Base-by-base conservation (phyloP, 2,888 invertebrate species). In the Gerris lacustris region DNA sequence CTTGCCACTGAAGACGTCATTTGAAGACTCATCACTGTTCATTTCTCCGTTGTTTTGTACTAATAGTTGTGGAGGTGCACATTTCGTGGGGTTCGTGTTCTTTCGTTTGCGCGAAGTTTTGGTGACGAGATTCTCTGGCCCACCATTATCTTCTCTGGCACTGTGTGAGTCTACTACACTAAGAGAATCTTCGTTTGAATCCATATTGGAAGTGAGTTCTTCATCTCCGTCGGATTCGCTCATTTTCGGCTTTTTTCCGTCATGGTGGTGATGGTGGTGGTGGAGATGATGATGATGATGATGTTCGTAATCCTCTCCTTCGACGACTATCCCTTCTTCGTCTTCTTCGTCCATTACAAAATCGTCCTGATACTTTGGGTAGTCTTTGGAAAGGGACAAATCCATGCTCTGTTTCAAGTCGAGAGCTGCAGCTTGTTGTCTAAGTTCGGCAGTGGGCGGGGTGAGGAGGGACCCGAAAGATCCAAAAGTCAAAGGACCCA, bases 41-140 rank as follows among this genome's bases (percentile, higher is more conserved):
- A 85, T 84, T 66, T 85, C 84, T 68, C 83, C 82, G 45, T 78
- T 79, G 73, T 78, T 78, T 18, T 75, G 75, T 72, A 82, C 81
- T 55, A 55, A 11, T 72, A 83, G 81, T 63, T 82, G 79, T 44
- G 85, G 82, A 67, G 86, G 81, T n/a, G 91, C 87, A 78, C 92
- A 88, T 74, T 91, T 86, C 1, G 90, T 92, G 0, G 94, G 94
- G 79, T 94, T 94, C 76, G 91, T 88, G 77, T 89, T 93, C 82
- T 95, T 95, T 45, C 94, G 84, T 80, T 95, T 95, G 70, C 93
- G 84, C 78, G 89, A 90, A 77, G 85, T 87, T n/a, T 88, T 85
- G 77, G 86, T 85, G 45, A 84, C 83, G 73, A 82, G 77, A 78
- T 72, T 77, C 83, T 82, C 69, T 77, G 78, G 31, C 80, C 81